These are phyloP conservation scores for Apamea sordens DNA, from an alignment of 2,888 invertebrate species.

Conservation along the genomic window DNA sequence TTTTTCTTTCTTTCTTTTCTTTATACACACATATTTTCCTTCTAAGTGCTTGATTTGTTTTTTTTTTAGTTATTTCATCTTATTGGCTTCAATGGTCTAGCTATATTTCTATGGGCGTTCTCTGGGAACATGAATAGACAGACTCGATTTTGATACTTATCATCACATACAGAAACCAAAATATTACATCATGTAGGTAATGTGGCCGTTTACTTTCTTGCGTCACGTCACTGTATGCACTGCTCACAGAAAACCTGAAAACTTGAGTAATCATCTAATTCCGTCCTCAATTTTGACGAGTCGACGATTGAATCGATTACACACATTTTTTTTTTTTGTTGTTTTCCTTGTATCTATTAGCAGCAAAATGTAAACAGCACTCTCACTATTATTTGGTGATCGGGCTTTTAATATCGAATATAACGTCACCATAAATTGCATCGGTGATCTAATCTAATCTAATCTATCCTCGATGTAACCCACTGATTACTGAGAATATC, in stretches of 20 bases:
- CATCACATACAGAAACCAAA: not conserved
- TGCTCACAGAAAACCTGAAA: too few species aligned
- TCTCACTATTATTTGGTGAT: not conserved
- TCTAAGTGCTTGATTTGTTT: too few species aligned
- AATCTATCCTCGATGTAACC: too few species aligned
- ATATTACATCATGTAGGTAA: not conserved
- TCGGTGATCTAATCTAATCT: too few species aligned
- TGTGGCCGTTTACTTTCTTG: not conserved
- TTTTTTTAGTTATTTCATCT: too few species aligned
- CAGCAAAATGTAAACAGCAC: not conserved
- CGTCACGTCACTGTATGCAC: not conserved
- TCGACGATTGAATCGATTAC: not conserved
- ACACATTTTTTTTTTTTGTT: not conserved
- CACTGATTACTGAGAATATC: too few species aligned
- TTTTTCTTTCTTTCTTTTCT: too few species aligned
- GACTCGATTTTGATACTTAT: not conserved
- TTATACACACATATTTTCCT: too few species aligned
- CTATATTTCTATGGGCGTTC: not conserved
- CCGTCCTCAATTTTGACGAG: conserved; percentile 7
- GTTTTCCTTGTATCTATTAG: not conserved
- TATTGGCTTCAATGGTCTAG: too few species aligned
- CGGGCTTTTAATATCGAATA: not conserved
- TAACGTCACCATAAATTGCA: not conserved
- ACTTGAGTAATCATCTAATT: not conserved
- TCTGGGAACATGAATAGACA: not conserved